Conservation (phyloP, 2,113 vertebrate genomes). For the Sphyrna mokarran region DNA sequence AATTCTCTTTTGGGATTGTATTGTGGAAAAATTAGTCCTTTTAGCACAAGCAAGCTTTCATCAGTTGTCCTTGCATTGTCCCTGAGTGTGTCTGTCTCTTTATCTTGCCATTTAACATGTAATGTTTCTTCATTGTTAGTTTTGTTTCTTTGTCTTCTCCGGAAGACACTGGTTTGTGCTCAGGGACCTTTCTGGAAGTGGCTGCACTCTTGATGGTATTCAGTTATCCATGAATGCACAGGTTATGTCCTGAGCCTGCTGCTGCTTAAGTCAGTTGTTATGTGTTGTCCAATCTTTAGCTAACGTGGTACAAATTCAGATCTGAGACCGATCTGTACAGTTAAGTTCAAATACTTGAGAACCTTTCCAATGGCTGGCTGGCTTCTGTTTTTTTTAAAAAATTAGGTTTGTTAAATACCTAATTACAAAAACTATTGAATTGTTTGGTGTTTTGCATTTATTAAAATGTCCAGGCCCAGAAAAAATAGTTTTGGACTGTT, state of each 20-base stretch:
- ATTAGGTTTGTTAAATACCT: neutral
- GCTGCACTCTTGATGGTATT: neutral
- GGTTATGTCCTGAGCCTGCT: neutral
- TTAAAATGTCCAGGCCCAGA: neutral
- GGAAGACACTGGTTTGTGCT: neutral
- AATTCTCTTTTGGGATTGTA: neutral
- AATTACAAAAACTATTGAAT: neutral
- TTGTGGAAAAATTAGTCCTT: neutral
- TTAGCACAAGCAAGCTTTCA: neutral
- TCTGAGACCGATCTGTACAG: neutral
- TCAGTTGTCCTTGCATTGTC: neutral
- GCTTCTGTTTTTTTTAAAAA: neutral
- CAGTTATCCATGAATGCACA: neutral
- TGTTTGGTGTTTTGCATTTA: neutral
- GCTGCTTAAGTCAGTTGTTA: neutral
- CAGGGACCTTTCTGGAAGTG: neutral
- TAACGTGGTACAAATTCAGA: neutral
- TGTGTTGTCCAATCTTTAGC: neutral
- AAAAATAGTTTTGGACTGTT: neutral
- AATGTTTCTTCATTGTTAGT: neutral
- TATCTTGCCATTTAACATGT: neutral
- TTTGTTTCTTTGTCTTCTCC: neutral
- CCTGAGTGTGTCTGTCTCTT: neutral
- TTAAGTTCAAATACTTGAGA: neutral
- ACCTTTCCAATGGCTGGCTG: neutral